Evolutionary conservation across 2,888 invertebrate species (phyloP).

Genomic region (Parelbella ahira): DNA sequence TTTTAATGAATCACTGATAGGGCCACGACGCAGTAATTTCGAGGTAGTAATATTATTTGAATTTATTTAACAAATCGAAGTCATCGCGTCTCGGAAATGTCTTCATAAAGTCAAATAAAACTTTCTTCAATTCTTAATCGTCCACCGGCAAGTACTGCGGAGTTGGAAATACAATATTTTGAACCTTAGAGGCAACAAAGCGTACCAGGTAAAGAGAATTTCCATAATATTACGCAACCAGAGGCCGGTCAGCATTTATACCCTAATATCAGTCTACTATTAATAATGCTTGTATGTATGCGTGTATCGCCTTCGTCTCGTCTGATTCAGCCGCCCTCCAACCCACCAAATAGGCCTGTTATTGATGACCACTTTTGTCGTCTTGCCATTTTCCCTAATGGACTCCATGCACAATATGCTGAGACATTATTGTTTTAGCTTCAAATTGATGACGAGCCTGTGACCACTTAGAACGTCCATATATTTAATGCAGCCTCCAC

Average conservation of each 20-base stretch:
- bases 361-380: slow-evolving; percentile 71
- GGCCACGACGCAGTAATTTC: slow-evolving; percentile 1
- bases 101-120: slow-evolving; percentile 25
- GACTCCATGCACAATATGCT: slow-evolving; percentile 52
- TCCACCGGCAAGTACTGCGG: slow-evolving; percentile 22
- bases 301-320: slow-evolving; percentile 42
- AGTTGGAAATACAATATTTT: slow-evolving; percentile 27
- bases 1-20: neutral
- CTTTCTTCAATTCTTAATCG: slow-evolving; percentile 26
- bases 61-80: slow-evolving; percentile 9
- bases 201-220: slow-evolving; percentile 37
- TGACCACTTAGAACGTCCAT: no score
- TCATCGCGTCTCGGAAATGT: slow-evolving; percentile 11
- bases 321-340: slow-evolving; percentile 45
- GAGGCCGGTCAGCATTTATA: slow-evolving; percentile 44
- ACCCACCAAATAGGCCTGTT: slow-evolving; percentile 48
- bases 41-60: slow-evolving; percentile 2
- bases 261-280: slow-evolving; percentile 56
- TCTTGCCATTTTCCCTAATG: slow-evolving; percentile 71
- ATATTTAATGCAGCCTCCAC: no score
- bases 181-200: slow-evolving; percentile 17
- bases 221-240: slow-evolving; percentile 49
- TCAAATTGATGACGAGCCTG: slow-evolving; percentile 47
- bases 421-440: slow-evolving; percentile 63
- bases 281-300: slow-evolving; percentile 51